phyloP scores from a whole-genome alignment of 2,888 invertebrate species.

The Melipona beecheii region DNA sequence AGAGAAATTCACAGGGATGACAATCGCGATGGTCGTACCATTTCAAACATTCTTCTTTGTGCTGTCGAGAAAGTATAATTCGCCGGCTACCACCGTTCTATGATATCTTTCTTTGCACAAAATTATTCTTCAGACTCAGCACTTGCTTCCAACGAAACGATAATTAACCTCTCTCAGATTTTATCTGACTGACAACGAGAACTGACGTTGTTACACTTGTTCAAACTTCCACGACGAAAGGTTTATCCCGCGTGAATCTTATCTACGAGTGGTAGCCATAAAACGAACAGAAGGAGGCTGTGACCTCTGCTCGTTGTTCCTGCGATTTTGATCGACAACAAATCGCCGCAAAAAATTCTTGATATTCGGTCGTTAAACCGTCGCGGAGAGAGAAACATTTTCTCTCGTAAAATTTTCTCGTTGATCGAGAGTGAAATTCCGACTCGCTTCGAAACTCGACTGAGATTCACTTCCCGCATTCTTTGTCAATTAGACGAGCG shows the following conservation, averaged over 20 bases:
- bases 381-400: too few species aligned
- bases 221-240: not conserved
- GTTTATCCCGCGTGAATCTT: not conserved
- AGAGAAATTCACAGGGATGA: not conserved
- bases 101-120: slow-evolving; percentile 49
- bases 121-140: slow-evolving; percentile 16
- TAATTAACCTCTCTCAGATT: slow-evolving; percentile 48
- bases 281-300: not conserved
- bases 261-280: too few species aligned
- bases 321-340: not conserved
- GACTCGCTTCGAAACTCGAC: not conserved
- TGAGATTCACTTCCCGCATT: slow-evolving; percentile 13
- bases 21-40: not conserved
- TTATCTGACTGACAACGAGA: not conserved
- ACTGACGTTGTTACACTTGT: not conserved
- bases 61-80: slow-evolving; percentile 69
- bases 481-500: not conserved
- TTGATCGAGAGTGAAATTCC: slow-evolving; percentile 22
- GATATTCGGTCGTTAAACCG: not conserved
- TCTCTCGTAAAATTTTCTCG: not conserved
- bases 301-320: too few species aligned
- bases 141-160: slow-evolving; percentile 7
- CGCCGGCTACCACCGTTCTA: slow-evolving; percentile 33
- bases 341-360: not conserved
- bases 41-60: slow-evolving; percentile 48